These are phyloP conservation scores for Pempheris klunzingeri DNA, from an alignment of 2,797 vertebrate genomes.

Conservation along the genomic window DNA sequence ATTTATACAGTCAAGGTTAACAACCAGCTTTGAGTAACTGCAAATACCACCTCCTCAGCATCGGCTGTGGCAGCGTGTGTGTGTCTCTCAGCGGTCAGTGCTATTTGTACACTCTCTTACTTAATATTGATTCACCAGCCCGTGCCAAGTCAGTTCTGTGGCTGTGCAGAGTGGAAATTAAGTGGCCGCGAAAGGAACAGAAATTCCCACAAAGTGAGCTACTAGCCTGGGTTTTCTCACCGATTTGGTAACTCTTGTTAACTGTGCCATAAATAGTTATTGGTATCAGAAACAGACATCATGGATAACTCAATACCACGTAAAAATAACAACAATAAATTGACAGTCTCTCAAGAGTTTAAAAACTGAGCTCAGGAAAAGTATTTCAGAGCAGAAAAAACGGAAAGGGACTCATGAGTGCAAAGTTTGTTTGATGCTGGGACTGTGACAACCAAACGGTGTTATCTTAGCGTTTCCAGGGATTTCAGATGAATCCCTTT, in stretches of 20 bases:
- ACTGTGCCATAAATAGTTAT: slow-evolving; percentile 14
- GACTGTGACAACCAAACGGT: neutral
- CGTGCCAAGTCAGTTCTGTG: slow-evolving; percentile 65
- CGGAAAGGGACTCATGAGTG: neutral
- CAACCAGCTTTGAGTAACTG: slow-evolving; percentile 36
- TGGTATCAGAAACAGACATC: neutral
- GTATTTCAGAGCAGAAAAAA: neutral
- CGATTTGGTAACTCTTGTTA: slow-evolving; percentile 1
- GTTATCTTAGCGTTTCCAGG: slow-evolving; percentile 3
- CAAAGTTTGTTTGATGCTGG: slow-evolving; percentile 5
- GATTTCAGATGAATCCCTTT: slow-evolving; percentile 28
- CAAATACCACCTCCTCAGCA: slow-evolving; percentile 36
- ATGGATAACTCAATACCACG: neutral
- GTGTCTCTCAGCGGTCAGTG: slow-evolving; percentile 44
- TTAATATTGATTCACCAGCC: slow-evolving; percentile 72
- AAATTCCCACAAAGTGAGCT: slow-evolving; percentile 29
- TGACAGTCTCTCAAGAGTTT: neutral
- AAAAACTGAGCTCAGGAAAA: slow-evolving; percentile 1
- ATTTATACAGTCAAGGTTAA: slow-evolving; percentile 56
- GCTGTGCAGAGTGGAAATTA: slow-evolving; percentile 49
- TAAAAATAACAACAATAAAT: neutral
- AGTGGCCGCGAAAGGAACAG: slow-evolving; percentile 35
- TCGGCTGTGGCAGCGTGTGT: slow-evolving; percentile 31
- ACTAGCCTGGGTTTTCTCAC: neutral
- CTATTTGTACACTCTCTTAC: slow-evolving; percentile 67